phyloP scores from a whole-genome alignment of 2,113 vertebrate species.

The Sphaerodactylus townsendi region DNA sequence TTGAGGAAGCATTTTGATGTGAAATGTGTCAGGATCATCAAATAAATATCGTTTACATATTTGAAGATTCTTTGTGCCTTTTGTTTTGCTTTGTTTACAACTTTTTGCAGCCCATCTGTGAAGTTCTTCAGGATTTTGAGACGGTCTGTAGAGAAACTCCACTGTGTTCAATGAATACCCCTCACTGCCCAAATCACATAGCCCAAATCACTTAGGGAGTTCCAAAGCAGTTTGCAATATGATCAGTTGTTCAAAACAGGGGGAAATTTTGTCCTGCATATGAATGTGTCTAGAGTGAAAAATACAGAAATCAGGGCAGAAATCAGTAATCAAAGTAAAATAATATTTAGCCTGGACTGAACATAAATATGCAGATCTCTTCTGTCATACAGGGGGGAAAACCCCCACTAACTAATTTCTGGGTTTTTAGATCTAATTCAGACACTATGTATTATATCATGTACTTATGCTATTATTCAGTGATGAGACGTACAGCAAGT shows the following conservation, averaged over 20 bases:
- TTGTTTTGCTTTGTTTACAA: no score
- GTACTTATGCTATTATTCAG: constrained; percentile 45
- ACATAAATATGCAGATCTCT: background rate
- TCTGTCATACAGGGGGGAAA: background rate
- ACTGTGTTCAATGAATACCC: background rate
- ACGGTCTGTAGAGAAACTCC: no score
- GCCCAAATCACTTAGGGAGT: background rate
- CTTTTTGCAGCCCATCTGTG: no score
- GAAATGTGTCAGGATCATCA: no score
- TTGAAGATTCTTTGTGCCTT: no score
- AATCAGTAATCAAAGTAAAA: background rate
- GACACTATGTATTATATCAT: background rate
- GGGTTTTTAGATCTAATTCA: background rate
- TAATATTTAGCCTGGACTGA: background rate
- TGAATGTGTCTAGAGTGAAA: background rate
- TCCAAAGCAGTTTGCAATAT: background rate
- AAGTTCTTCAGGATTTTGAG: background rate
- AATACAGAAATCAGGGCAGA: background rate
- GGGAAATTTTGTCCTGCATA: background rate
- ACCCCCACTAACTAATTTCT: rapidly evolving
- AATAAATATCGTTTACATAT: no score
- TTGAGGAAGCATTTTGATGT: no score
- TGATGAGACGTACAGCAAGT: constrained; percentile 3
- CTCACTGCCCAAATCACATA: background rate
- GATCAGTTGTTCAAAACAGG: background rate